Percentiles rank a stretch among this genome's conserved stretches.
Conservation (phyloP, 1,140 invertebrate genomes). For the Calycopis cecrops region DNA sequence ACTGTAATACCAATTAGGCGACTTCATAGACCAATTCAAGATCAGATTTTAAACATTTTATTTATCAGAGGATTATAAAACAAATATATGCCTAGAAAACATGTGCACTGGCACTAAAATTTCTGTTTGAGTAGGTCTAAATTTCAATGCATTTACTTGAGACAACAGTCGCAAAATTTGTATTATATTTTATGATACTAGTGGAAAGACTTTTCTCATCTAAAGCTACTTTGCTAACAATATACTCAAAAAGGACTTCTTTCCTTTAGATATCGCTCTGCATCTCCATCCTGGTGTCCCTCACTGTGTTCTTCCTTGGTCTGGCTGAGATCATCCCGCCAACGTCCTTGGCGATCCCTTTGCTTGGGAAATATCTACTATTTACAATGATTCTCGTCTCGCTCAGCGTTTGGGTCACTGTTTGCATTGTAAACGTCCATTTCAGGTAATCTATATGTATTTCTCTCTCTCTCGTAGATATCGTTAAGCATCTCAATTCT, state of each 20-base stretch:
- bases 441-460: constrained; percentile 85
- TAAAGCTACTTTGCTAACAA: constrained; percentile 15
- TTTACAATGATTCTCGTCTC: constrained; percentile 99
- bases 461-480: constrained; percentile 76
- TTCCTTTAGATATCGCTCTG: constrained; percentile 87
- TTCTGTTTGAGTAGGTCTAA: constrained; percentile 12
- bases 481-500: constrained; percentile 98
- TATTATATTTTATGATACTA: constrained; percentile 12
- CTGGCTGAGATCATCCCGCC: constrained; percentile 98
- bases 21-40: constrained; percentile 2
- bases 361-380: constrained; percentile 95
- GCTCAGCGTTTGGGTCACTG: constrained; percentile 96
- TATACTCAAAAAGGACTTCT: constrained; percentile 65
- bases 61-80: neutral
- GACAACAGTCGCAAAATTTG: constrained; percentile 17
- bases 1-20: constrained; percentile 6
- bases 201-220: constrained; percentile 40
- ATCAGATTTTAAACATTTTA: neutral
- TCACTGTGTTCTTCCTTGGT: constrained; percentile 98
- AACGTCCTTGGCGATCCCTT: constrained; percentile 95
- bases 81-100: neutral
- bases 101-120: neutral
- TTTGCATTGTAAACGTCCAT: constrained; percentile 97
- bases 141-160: neutral
- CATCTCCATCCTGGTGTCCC: constrained; percentile 97